Evolutionary conservation across 2,797 vertebrate species (phyloP), one percentile per base, ranked within the genome.

Genomic region (Macrochelys suwanniensis): DNA sequence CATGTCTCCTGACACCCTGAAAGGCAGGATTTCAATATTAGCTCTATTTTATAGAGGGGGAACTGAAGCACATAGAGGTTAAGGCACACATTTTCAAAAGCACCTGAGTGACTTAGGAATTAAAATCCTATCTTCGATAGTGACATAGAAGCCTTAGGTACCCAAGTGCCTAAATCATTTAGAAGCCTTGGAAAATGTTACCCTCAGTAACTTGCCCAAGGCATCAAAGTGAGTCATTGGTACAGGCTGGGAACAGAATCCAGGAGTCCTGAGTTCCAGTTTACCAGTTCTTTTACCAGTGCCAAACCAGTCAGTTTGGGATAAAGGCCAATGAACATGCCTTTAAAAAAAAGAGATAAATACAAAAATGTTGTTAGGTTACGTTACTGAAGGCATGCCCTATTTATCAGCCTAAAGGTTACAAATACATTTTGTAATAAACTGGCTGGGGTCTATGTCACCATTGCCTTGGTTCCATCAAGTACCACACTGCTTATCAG

Each of bases 401-500:
- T 86, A 65, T 10, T 33, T 25, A 50, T 88, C 93, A 61, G 47
- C 21, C 83, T 88, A 88, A 88, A 47, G 33, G 33, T 51, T 94
- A 88, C 19, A 74, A 45, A 42, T 45, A 4, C 9, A 33, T 78
- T 76, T 80, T 51, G 84, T 93, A 97, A 88, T 42, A 71, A 96
- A 80, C 76, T 54, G n/a, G 21, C 79, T 7, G 47, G 9, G 50
- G 28, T 3, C 1, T 47, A 17, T 31, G 45, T 15, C 68, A 68
- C 23, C 65, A 47, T 23, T 61, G 45, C 25, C 81, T 76, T 90
- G 92, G 80, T 59, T 87, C 78, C 59, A 21, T 53, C 42, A 21
- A 61, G 47, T 82, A 9, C 51, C 17, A 45, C 57, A 83, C 28
- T 3, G 9, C n/a, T 78, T 45, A 90, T 33, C 23, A 42, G 7